Conservation (phyloP, 2,888 invertebrate genomes). For the Heliconius aoede region DNA sequence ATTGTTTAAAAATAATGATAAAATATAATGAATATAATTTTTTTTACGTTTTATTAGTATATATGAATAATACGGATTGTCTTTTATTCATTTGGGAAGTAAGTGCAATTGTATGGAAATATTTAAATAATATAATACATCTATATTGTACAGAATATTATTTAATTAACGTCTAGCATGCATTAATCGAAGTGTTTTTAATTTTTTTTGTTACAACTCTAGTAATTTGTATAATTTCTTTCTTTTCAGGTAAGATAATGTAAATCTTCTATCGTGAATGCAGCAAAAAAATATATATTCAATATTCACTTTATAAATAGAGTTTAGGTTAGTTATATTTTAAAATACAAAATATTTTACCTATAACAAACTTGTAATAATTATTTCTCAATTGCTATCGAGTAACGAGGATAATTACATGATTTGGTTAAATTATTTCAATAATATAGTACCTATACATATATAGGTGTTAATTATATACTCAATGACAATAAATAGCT, state of each 20-base stretch:
- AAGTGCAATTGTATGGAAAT: too few relatives aligned
- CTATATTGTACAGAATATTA: background rate
- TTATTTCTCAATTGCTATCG: background rate
- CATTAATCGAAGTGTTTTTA: background rate
- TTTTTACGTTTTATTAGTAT: too few relatives aligned
- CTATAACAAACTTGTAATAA: too few relatives aligned
- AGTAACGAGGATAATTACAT: background rate
- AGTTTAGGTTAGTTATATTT: background rate
- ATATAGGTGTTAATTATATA: background rate
- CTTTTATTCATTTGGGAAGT: too few relatives aligned
- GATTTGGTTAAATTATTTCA: background rate
- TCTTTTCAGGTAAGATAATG: constrained; percentile 49
- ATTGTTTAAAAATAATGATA: too few relatives aligned
- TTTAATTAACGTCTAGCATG: background rate
- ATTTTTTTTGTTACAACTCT: background rate
- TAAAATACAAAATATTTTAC: too few relatives aligned
- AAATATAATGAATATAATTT: too few relatives aligned
- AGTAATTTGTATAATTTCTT: constrained; percentile 24
- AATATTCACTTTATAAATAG: background rate
- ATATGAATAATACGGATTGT: too few relatives aligned
- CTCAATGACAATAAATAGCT: background rate
- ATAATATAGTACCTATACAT: background rate
- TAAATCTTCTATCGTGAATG: constrained; percentile 18
- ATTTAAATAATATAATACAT: too few relatives aligned
- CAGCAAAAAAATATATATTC: background rate